Evolutionary conservation across 53 echinoderm and acorn worm genomes (phyloP).

Genomic region (Echinarachnius parma): DNA sequence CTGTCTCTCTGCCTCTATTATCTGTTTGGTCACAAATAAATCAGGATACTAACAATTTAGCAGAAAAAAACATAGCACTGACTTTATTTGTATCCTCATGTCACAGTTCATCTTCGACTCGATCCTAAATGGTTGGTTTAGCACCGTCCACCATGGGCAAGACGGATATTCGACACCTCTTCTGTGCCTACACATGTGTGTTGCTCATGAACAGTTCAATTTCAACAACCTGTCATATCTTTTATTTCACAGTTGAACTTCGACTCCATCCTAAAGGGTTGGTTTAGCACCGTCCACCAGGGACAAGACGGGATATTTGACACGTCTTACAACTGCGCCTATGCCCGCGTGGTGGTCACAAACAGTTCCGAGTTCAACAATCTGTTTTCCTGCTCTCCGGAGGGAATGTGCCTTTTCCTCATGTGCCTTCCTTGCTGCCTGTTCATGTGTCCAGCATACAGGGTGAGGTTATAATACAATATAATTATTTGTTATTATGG

Average conservation of each 20-base stretch:
- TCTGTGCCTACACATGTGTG: too few relatives aligned
- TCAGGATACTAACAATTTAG: too few relatives aligned
- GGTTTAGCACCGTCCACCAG: constrained; percentile 46
- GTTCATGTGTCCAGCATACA: constrained; percentile 46
- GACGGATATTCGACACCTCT: constrained; percentile 30
- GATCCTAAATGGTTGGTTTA: constrained; percentile 41
- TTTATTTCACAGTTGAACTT: too few relatives aligned
- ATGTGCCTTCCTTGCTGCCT: constrained; percentile 48
- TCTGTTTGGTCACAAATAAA: too few relatives aligned
- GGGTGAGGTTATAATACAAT: constrained; percentile 31
- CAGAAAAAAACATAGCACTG: too few relatives aligned
- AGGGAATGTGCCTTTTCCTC: constrained; percentile 36
- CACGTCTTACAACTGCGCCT: constrained; percentile 29
- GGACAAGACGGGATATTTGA: constrained; percentile 23
- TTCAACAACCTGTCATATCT: too few relatives aligned
- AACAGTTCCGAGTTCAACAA: constrained; percentile 36
- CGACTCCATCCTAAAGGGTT: constrained; percentile 27
- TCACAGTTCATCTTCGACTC: constrained; percentile 46
- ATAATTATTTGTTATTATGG: neutral
- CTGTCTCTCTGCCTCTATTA: too few relatives aligned
- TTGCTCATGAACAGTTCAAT: too few relatives aligned
- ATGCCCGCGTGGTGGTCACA: constrained; percentile 45
- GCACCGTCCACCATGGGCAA: constrained; percentile 35
- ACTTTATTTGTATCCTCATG: too few relatives aligned
- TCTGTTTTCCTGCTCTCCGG: constrained; percentile 35